A percentile compares a stretch with the other conserved stretches of the same genome.
Conservation (phyloP, 2,797 vertebrate species). For the Sarcophilus harrisii region DNA sequence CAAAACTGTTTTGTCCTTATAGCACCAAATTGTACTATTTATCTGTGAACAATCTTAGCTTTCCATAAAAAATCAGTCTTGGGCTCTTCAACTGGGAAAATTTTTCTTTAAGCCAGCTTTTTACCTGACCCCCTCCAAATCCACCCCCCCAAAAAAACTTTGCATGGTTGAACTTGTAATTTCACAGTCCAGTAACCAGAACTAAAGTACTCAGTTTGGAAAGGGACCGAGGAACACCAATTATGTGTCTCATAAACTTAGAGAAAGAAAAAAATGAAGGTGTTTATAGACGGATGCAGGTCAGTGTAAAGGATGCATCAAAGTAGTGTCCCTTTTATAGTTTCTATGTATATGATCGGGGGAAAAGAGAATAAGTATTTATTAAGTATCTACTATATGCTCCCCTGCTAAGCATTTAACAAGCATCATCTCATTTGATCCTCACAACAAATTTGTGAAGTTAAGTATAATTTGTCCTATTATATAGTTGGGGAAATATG, state of each 20-base stretch:
- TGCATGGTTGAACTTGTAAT: slow-evolving; percentile 10
- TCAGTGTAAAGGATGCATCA: neutral
- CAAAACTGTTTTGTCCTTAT: neutral
- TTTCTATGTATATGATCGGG: neutral
- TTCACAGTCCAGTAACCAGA: slow-evolving; percentile 35
- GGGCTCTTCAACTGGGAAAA: neutral
- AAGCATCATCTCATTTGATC: neutral
- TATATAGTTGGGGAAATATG: neutral
- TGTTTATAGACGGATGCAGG: neutral
- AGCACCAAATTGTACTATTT: neutral
- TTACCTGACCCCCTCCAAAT: neutral
- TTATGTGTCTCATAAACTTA: neutral
- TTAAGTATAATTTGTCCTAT: neutral
- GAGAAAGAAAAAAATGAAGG: neutral
- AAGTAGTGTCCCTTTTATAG: too few relatives aligned
- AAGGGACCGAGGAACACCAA: neutral
- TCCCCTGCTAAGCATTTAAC: neutral
- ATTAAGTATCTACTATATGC: neutral
- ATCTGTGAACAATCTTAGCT: neutral
- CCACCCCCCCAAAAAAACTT: neutral
- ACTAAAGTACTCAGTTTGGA: neutral
- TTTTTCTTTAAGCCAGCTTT: neutral
- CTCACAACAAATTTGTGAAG: neutral
- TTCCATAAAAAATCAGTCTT: neutral
- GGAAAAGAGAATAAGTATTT: neutral